phyloP scores from a whole-genome alignment of 2,888 invertebrate genomes.

The Oeneis ivallda region DNA sequence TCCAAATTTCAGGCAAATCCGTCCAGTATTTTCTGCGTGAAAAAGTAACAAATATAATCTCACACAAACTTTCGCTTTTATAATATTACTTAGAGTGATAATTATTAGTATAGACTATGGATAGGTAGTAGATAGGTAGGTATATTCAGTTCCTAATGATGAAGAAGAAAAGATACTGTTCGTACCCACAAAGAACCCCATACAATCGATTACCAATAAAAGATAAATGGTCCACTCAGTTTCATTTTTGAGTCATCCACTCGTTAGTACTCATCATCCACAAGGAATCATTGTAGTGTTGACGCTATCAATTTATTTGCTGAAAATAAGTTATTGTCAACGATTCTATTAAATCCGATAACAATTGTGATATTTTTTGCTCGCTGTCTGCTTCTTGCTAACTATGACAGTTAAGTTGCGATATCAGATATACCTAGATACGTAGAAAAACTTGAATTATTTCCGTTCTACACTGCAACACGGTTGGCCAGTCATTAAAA shows the following conservation, averaged over 20 bases:
- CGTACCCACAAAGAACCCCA: constrained; percentile 6
- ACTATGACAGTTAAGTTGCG: constrained; percentile 1
- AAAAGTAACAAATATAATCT: too few species aligned
- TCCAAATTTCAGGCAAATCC: too few species aligned
- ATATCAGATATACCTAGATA: background rate
- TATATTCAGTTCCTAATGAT: constrained; percentile 1
- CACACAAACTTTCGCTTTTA: too few species aligned
- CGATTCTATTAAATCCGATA: constrained; percentile 20
- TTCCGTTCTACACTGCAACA: background rate
- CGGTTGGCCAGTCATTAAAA: background rate
- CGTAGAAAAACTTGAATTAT: background rate
- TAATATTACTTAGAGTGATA: too few species aligned
- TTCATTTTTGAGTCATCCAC: constrained; percentile 11
- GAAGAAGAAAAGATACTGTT: background rate
- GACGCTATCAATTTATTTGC: constrained; percentile 10
- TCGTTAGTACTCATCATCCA: background rate
- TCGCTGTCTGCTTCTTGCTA: constrained; percentile 8
- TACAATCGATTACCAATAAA: constrained; percentile 6
- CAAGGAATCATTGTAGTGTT: constrained; percentile 3
- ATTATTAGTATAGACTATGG: too few species aligned
- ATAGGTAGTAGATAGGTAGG: background rate
- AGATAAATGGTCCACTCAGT: constrained; percentile 13
- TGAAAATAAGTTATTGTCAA: constrained; percentile 13
- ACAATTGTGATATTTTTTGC: constrained; percentile 15
- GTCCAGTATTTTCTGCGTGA: too few species aligned